phyloP scores from a whole-genome alignment of 30 jellyfish, hydroid and myxozoan species.

The Aurelia coerulea region DNA sequence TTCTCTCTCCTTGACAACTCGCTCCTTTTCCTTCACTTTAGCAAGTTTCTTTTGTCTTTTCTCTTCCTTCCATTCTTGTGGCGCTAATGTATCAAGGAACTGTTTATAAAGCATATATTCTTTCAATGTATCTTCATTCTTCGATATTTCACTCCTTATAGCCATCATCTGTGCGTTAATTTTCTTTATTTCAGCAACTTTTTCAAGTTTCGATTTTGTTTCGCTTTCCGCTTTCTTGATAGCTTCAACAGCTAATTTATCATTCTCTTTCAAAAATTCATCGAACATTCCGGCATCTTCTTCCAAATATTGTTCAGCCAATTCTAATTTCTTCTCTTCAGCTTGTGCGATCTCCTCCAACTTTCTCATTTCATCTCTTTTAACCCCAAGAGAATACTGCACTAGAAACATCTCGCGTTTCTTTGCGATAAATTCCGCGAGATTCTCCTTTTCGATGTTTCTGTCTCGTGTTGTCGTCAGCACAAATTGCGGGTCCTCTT shows the following conservation, averaged over 20 bases:
- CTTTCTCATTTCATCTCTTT: slow-evolving; percentile 98
- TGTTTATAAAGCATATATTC: slow-evolving; percentile 86
- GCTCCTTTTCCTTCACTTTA: slow-evolving; percentile 44
- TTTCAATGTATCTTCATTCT: slow-evolving; percentile 86
- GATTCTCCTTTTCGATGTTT: slow-evolving; percentile 91
- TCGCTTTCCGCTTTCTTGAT: slow-evolving; percentile 96
- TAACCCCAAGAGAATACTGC: slow-evolving; percentile 95
- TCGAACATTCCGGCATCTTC: slow-evolving; percentile 99
- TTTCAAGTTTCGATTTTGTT: slow-evolving; percentile 95
- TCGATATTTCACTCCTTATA: slow-evolving; percentile 91
- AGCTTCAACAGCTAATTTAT: slow-evolving; percentile 96
- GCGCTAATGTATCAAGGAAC: slow-evolving; percentile 87
- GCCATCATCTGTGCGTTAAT: slow-evolving; percentile 96
- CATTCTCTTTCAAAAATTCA: slow-evolving; percentile 95
- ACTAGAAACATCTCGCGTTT: slow-evolving; percentile 98
- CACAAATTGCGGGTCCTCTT: slow-evolving; percentile 95
- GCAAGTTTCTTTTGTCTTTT: slow-evolving; percentile 12
- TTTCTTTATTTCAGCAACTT: slow-evolving; percentile 92
- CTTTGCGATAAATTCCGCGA: slow-evolving; percentile 91
- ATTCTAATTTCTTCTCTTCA: slow-evolving; percentile 92
- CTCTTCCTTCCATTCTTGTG: slow-evolving; percentile 82
- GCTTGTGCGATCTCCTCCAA: slow-evolving; percentile 98
- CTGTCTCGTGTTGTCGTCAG: slow-evolving; percentile 95
- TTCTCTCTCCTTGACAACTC: slow-evolving; percentile 22
- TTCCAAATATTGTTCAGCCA: slow-evolving; percentile 96